phyloP scores from a whole-genome alignment of 2,888 invertebrate species.

The Folsomia manolachei region DNA sequence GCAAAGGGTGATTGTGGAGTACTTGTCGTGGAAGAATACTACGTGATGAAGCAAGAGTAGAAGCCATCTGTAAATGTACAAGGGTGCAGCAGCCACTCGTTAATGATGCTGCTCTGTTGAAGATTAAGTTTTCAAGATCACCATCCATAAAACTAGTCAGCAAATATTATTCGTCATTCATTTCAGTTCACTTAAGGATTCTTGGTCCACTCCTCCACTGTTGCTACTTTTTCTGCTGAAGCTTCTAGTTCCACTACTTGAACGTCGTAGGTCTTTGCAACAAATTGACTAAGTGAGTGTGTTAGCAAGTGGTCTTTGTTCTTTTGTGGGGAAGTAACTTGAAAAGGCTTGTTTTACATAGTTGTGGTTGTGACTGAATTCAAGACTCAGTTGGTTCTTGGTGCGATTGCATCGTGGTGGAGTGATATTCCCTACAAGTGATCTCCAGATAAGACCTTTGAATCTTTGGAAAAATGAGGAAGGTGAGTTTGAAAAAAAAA shows the following conservation, averaged over 20 bases:
- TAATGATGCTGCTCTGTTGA: neutral
- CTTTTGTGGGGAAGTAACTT: neutral
- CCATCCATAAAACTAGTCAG: slow-evolving; percentile 10
- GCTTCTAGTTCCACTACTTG: no score
- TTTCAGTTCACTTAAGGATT: neutral
- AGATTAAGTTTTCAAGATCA: slow-evolving; percentile 13
- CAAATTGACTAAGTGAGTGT: no score
- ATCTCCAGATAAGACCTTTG: neutral
- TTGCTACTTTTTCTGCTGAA: neutral
- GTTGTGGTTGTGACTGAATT: neutral
- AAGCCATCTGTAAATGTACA: neutral
- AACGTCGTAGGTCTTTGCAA: no score
- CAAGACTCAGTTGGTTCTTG: neutral
- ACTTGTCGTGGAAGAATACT: neutral
- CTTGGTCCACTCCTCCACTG: neutral
- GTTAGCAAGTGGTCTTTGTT: neutral
- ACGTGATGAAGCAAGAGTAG: neutral
- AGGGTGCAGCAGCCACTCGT: neutral
- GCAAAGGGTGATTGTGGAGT: neutral
- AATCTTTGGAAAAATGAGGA: neutral
- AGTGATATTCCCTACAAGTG: neutral
- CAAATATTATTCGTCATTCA: slow-evolving; percentile 18
- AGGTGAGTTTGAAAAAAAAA: neutral
- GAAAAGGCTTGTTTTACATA: no score
- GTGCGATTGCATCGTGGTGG: no score